phyloP scores from a whole-genome alignment of 2,797 vertebrate species.

The Sebastes miniatus region DNA sequence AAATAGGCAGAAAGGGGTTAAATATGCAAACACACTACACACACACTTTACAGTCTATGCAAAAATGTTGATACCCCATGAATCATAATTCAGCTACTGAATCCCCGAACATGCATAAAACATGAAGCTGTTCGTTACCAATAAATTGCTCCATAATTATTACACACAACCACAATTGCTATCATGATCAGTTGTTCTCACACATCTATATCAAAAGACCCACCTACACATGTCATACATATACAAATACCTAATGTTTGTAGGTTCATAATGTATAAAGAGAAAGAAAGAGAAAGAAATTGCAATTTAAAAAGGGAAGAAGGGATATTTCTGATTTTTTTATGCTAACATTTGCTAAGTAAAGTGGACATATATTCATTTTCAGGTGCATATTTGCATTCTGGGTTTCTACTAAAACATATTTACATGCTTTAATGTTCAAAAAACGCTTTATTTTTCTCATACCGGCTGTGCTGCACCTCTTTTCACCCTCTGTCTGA shows the following conservation, averaged over 20 bases:
- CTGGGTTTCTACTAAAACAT: too few relatives aligned
- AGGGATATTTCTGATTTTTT: not conserved
- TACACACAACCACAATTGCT: not conserved
- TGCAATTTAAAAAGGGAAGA: not conserved
- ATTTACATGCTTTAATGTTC: too few relatives aligned
- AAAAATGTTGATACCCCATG: conserved; percentile 1
- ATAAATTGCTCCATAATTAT: conserved; percentile 31
- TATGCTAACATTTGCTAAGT: too few relatives aligned
- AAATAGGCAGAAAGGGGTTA: not conserved
- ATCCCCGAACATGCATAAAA: conserved; percentile 44
- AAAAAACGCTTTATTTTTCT: too few relatives aligned
- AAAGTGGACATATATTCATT: too few relatives aligned
- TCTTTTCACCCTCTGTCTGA: too few relatives aligned
- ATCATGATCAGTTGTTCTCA: not conserved
- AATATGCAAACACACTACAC: not conserved
- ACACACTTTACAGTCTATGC: not conserved
- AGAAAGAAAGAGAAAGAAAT: too few relatives aligned
- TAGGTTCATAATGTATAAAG: not conserved
- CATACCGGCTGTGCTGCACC: too few relatives aligned
- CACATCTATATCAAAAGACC: too few relatives aligned
- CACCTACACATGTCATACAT: too few relatives aligned
- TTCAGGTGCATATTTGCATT: too few relatives aligned
- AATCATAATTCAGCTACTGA: conserved; percentile 20
- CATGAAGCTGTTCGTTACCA: conserved; percentile 28
- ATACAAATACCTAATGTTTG: not conserved